phyloP scores from a whole-genome alignment of 37 sponge, comb jelly and placozoan species.

The Mnemiopsis leidyi region DNA sequence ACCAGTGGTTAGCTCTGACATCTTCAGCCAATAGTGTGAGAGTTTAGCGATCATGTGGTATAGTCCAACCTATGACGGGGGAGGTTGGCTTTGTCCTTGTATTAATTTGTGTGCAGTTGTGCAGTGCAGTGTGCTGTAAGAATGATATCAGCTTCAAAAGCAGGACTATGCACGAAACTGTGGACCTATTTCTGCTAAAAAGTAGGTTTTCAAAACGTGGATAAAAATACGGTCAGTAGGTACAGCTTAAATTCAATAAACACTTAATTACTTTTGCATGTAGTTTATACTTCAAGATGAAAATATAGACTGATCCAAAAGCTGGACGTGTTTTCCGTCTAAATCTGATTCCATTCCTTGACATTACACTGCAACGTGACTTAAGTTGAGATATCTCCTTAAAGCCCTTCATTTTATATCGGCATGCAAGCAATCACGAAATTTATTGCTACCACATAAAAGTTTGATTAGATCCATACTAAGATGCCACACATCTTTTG shows the following conservation, averaged over 20 bases:
- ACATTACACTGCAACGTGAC: neutral
- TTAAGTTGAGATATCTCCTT: neutral
- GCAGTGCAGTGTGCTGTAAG: too few species aligned
- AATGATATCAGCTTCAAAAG: too few species aligned
- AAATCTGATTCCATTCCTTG: too few species aligned
- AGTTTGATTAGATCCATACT: conserved; percentile 11
- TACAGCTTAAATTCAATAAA: too few species aligned
- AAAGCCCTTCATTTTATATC: neutral
- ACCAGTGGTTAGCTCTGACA: neutral
- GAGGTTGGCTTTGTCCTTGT: neutral
- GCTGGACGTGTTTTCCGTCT: too few species aligned
- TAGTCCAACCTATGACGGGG: neutral
- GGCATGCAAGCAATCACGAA: neutral
- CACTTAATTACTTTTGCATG: too few species aligned
- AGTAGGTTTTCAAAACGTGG: too few species aligned
- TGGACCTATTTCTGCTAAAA: too few species aligned
- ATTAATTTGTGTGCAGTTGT: neutral
- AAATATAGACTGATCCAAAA: too few species aligned
- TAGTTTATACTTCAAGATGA: too few species aligned
- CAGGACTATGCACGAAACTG: too few species aligned
- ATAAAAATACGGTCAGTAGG: too few species aligned
- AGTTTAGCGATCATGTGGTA: neutral
- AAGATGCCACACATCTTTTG: conserved; percentile 26
- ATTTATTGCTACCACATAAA: neutral
- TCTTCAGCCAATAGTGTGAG: neutral